A percentile compares a stretch with the other conserved stretches of the same genome.
These are phyloP conservation scores for Antedon bifida DNA, from an alignment of 35 echinoderm and acorn worm species.

Conservation along the genomic window DNA sequence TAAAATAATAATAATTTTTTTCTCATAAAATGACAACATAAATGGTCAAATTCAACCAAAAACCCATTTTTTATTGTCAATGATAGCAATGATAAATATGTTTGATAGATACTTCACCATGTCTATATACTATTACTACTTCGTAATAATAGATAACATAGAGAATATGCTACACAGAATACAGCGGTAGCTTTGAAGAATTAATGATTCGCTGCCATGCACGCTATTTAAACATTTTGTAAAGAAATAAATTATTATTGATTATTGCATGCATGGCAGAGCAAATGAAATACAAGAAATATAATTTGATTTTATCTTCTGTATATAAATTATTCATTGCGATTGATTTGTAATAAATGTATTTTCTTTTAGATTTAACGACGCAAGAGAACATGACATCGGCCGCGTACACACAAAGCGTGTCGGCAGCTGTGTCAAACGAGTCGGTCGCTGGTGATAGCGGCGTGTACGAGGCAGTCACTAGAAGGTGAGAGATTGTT, in stretches of 20 bases:
- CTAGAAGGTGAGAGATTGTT: slow-evolving; percentile 41
- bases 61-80: too few species aligned
- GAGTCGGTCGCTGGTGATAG: slow-evolving; percentile 94
- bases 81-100: too few species aligned
- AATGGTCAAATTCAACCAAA: too few species aligned
- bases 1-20: too few species aligned
- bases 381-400: slow-evolving; percentile 15
- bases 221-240: background rate
- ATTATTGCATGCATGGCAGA: background rate
- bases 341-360: background rate
- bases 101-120: too few species aligned
- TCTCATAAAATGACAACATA: too few species aligned
- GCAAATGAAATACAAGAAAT: background rate
- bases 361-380: slow-evolving; percentile 13
- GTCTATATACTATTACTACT: too few species aligned
- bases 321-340: background rate
- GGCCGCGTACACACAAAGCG: slow-evolving; percentile 26
- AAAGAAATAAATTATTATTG: background rate
- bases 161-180: background rate
- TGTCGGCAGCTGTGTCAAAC: slow-evolving; percentile 89
- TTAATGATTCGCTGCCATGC: background rate
- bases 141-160: too few species aligned
- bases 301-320: background rate
- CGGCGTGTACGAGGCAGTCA: slow-evolving; percentile 88
- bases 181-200: background rate